Evolutionary conservation across 2,113 vertebrate species (phyloP).

Genomic region (Crotophaga sulcirostris): DNA sequence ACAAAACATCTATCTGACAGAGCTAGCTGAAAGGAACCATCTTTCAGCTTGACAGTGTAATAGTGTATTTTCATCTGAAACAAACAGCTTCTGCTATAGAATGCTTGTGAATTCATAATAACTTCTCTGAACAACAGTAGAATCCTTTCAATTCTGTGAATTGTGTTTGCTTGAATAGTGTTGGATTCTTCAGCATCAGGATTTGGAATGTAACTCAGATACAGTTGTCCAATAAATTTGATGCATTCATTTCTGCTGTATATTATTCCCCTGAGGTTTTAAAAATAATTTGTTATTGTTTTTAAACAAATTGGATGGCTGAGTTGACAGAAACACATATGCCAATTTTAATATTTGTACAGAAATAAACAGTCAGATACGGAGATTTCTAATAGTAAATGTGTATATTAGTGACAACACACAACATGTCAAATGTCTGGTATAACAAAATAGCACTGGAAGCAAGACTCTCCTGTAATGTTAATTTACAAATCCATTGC

Average conservation of each 20-base stretch:
- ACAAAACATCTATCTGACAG: neutral
- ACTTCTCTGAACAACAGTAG: neutral
- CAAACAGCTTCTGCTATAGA: slow-evolving; percentile 4
- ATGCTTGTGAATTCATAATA: neutral
- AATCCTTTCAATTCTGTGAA: neutral
- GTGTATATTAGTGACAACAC: neutral
- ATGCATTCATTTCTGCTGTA: neutral
- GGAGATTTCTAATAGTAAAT: neutral
- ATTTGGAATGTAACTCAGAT: slow-evolving; percentile 3
- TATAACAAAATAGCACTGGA: neutral
- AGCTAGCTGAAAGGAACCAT: slow-evolving; percentile 32
- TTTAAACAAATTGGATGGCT: neutral
- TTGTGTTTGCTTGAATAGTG: neutral
- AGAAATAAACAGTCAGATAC: neutral
- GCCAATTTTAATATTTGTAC: neutral
- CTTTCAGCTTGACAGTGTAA: slow-evolving; percentile 50
- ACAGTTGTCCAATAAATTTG: neutral
- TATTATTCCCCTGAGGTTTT: neutral
- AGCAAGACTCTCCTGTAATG: neutral
- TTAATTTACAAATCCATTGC: neutral
- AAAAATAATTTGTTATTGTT: neutral
- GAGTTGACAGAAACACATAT: neutral
- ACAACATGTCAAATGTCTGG: neutral
- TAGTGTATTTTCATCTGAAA: slow-evolving; percentile 40
- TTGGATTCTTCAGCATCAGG: slow-evolving; percentile 11